phyloP scores from a whole-genome alignment of 2,797 vertebrate species.

The Gymnocypris eckloni region DNA sequence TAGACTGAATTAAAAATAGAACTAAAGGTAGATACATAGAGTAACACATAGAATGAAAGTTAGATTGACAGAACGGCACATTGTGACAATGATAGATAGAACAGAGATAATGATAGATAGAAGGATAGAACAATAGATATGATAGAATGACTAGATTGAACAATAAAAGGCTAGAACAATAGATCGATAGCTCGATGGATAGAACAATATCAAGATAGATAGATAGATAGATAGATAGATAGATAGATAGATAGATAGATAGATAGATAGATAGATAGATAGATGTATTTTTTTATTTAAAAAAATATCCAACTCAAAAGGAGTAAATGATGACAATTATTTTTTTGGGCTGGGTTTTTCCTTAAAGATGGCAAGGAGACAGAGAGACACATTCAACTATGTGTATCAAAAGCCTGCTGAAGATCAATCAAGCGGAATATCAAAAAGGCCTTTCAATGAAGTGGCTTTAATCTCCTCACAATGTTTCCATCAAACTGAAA shows the following conservation, averaged over 20 bases:
- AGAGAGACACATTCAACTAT: conserved; percentile 44
- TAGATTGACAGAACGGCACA: neutral
- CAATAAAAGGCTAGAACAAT: neutral
- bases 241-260: neutral
- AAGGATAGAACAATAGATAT: neutral
- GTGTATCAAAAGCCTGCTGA: conserved; percentile 56
- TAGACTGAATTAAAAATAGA: neutral
- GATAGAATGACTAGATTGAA: neutral
- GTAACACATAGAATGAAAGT: neutral
- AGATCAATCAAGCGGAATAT: conserved; percentile 75
- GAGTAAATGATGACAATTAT: neutral
- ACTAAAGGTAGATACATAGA: neutral
- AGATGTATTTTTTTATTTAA: neutral
- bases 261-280: neutral
- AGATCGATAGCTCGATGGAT: too few relatives aligned
- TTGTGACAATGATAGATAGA: too few relatives aligned
- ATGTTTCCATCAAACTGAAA: conserved; percentile 76
- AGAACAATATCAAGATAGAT: neutral
- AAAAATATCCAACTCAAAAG: neutral
- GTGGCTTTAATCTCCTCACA: conserved; percentile 76
- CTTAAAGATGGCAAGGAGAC: conserved; percentile 33
- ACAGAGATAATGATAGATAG: neutral
- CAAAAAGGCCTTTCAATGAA: conserved; percentile 75
- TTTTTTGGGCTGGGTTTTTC: neutral
- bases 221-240: neutral